A percentile compares a stretch with the other conserved stretches of the same genome.
These are phyloP conservation scores for Erythrolamprus reginae DNA, from an alignment of 2,113 vertebrate genomes.

Conservation along the genomic window DNA sequence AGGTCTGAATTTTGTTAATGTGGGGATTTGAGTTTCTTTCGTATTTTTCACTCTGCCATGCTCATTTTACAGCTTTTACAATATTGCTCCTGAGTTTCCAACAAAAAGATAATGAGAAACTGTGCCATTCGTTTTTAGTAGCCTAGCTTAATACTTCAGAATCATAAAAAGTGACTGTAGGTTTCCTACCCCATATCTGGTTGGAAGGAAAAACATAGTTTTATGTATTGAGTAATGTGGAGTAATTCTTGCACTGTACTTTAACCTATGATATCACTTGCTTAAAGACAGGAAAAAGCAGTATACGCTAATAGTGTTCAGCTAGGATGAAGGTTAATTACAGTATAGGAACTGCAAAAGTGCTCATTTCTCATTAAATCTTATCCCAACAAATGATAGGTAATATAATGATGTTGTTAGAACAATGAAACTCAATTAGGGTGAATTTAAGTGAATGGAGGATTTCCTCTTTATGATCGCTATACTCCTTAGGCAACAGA, in stretches of 20 bases:
- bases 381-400: not conserved
- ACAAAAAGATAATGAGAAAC: not conserved
- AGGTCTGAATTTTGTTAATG: not conserved
- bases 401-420: not conserved
- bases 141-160: not conserved
- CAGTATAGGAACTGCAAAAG: not conserved
- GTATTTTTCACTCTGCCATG: not conserved
- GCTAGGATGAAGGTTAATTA: not conserved
- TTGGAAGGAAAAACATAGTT: not conserved
- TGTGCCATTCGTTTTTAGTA: not conserved
- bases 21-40: not conserved
- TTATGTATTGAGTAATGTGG: not conserved
- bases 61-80: not conserved
- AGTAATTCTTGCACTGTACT: not conserved
- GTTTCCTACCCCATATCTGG: not conserved
- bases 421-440: not conserved
- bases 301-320: not conserved
- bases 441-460: not conserved
- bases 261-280: not conserved
- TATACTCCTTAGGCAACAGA: not conserved
- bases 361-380: not conserved
- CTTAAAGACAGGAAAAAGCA: not conserved
- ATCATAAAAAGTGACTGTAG: not conserved
- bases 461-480: not conserved
- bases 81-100: not conserved